These are phyloP conservation scores for Nycteola revayana DNA, from an alignment of 2,888 invertebrate species.

Conservation along the genomic window DNA sequence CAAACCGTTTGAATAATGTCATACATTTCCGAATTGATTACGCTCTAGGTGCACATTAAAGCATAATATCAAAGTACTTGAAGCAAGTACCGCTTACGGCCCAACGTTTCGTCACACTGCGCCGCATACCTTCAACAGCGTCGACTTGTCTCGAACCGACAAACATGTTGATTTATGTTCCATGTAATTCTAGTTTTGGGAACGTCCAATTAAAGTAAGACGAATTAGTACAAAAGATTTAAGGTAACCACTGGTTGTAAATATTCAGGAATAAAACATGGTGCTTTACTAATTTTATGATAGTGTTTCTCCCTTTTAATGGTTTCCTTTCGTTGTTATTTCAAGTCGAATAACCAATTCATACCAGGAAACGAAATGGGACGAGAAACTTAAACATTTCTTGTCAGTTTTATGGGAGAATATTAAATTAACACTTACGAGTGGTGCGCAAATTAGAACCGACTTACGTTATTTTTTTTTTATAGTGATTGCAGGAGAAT, in stretches of 20 bases:
- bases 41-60: conserved; percentile 28
- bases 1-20: neutral
- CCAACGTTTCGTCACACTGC: conserved; percentile 52
- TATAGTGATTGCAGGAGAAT: too few species aligned
- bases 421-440: too few species aligned
- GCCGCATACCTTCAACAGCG: conserved; percentile 45
- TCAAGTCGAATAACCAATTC: too few species aligned
- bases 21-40: conserved; percentile 27
- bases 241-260: conserved; percentile 18
- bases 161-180: conserved; percentile 45
- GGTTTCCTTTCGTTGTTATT: too few species aligned
- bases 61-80: conserved; percentile 31
- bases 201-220: conserved; percentile 36
- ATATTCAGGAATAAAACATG: conserved; percentile 5
- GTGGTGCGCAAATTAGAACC: too few species aligned
- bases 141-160: conserved; percentile 42
- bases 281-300: too few species aligned
- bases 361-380: too few species aligned
- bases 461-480: too few species aligned
- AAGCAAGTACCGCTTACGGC: conserved; percentile 35
- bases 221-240: conserved; percentile 31
- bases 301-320: too few species aligned
- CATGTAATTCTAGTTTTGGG: conserved; percentile 34
- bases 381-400: too few species aligned
- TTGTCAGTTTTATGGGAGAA: too few species aligned